Evolutionary conservation across 1,140 invertebrate genomes (phyloP).

Genomic region (Aporrectodea caliginosa): DNA sequence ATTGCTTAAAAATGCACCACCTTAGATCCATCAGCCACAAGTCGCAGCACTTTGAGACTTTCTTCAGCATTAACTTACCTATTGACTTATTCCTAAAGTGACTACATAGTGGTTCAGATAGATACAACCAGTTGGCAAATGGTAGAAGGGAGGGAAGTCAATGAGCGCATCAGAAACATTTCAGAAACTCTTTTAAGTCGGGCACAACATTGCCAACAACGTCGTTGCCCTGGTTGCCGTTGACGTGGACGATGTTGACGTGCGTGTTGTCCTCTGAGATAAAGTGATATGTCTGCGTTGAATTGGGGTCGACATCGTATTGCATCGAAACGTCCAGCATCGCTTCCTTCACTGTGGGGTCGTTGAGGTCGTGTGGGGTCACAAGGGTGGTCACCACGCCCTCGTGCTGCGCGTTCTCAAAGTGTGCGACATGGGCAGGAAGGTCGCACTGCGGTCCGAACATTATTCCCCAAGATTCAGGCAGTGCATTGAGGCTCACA

Average conservation of each 20-base stretch:
- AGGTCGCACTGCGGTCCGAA: not conserved
- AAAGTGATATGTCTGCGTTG: not conserved
- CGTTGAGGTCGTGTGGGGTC: not conserved
- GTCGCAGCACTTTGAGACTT: too few relatives aligned
- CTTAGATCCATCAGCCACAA: too few relatives aligned
- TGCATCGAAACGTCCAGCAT: not conserved
- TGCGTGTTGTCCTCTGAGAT: not conserved
- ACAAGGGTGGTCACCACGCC: not conserved
- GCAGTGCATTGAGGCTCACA: not conserved
- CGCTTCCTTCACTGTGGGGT: not conserved
- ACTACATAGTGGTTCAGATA: too few relatives aligned
- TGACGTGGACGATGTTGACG: not conserved
- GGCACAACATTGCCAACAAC: not conserved
- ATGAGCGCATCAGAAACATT: slow-evolving; percentile 3
- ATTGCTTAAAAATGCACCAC: too few relatives aligned
- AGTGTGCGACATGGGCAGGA: not conserved
- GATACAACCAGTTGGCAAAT: too few relatives aligned
- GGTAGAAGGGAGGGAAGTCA: too few relatives aligned
- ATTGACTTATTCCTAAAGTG: too few relatives aligned
- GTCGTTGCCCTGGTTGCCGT: not conserved
- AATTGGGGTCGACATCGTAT: not conserved
- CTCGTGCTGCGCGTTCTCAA: not conserved
- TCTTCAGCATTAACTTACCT: too few relatives aligned
- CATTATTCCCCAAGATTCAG: not conserved
- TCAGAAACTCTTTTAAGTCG: not conserved